Conservation (phyloP, 92 coral and sea anemone genomes). For the Anthopleura xanthogrammica region DNA sequence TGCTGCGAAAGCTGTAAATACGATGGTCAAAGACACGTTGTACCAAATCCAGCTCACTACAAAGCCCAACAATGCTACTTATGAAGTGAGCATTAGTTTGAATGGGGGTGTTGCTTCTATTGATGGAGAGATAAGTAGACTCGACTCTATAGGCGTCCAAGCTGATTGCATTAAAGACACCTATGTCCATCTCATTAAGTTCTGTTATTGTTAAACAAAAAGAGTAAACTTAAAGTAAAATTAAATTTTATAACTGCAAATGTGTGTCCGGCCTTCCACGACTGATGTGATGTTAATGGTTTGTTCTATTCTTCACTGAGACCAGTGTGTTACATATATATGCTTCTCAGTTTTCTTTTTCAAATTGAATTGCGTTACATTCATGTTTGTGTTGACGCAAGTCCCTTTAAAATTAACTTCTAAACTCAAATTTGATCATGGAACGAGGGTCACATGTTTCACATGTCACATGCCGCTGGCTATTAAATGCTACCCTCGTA, state of each 20-base stretch:
- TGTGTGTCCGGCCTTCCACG: not conserved
- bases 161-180: constrained; percentile 54
- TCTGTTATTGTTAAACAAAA: constrained; percentile 29
- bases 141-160: constrained; percentile 49
- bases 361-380: too few relatives aligned
- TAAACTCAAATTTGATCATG: too few relatives aligned
- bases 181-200: constrained; percentile 37
- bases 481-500: too few relatives aligned
- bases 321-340: too few relatives aligned
- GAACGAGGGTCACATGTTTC: too few relatives aligned
- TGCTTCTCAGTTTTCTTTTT: too few relatives aligned
- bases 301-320: too few relatives aligned
- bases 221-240: not conserved
- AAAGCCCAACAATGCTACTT: constrained; percentile 68
- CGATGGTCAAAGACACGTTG: constrained; percentile 50
- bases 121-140: constrained; percentile 60
- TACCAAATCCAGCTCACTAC: constrained; percentile 84
- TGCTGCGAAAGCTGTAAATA: constrained; percentile 57
- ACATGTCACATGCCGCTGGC: too few relatives aligned
- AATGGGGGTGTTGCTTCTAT: constrained; percentile 47
- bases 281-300: too few relatives aligned
- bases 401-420: too few relatives aligned
- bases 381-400: too few relatives aligned
- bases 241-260: not conserved
- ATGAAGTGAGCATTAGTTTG: constrained; percentile 72